These are phyloP conservation scores for Isaurus tuberculatus DNA, from an alignment of 92 coral and sea anemone genomes.

Conservation along the genomic window DNA sequence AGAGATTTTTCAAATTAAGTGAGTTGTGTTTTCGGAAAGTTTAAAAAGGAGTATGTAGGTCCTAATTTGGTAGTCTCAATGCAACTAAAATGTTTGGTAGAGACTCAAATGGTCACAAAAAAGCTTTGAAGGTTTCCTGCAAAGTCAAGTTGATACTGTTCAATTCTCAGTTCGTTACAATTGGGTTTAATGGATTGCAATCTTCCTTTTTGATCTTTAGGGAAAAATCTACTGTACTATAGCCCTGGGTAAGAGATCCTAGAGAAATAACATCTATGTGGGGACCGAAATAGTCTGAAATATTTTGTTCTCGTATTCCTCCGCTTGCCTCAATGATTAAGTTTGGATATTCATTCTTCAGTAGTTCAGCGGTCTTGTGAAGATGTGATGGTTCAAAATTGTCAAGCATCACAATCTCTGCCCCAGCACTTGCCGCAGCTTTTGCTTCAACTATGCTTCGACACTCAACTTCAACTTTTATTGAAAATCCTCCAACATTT, in stretches of 20 bases:
- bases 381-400: conserved; percentile 87
- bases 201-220: conserved; percentile 92
- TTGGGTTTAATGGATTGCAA: conserved; percentile 80
- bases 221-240: conserved; percentile 82
- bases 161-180: too few species aligned
- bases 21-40: too few species aligned
- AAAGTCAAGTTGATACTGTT: too few species aligned
- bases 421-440: conserved; percentile 85
- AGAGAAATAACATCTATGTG: conserved; percentile 84
- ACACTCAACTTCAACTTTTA: conserved; percentile 97
- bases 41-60: too few species aligned
- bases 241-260: conserved; percentile 94
- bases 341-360: conserved; percentile 85
- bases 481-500: conserved; percentile 88
- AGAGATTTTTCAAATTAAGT: too few species aligned
- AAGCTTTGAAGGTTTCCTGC: too few species aligned
- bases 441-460: conserved; percentile 92
- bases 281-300: conserved; percentile 86
- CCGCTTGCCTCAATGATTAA: conserved; percentile 96
- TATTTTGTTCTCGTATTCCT: conserved; percentile 76
- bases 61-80: too few species aligned
- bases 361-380: conserved; percentile 73
- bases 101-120: too few species aligned
- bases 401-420: conserved; percentile 94
- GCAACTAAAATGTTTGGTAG: too few species aligned